A percentile compares a stretch with the other conserved stretches of the same genome.
phyloP scores from a whole-genome alignment of 1,140 invertebrate species.

The Mactra quadrangularis region DNA sequence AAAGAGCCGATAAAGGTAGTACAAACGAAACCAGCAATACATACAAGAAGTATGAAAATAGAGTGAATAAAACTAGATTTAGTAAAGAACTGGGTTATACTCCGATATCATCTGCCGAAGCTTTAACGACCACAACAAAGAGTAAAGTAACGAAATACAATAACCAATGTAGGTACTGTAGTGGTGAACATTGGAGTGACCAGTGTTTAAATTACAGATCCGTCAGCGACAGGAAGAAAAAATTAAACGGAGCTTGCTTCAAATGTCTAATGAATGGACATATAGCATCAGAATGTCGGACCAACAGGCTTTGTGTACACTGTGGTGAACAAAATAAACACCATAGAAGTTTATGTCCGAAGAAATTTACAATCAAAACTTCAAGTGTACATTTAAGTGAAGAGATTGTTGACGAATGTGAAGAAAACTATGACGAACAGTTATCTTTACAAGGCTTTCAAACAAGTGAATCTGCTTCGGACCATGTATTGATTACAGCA shows the following conservation, averaged over 20 bases:
- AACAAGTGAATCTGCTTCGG: not conserved
- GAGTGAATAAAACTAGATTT: not conserved
- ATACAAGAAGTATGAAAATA: not conserved
- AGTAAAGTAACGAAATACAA: not conserved
- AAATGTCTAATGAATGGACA: not conserved
- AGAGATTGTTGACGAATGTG: not conserved
- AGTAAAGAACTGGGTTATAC: not conserved
- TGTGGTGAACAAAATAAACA: not conserved
- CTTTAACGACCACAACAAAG: not conserved
- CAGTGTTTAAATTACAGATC: not conserved
- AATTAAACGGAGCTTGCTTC: not conserved
- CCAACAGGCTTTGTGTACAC: constrained; percentile 2
- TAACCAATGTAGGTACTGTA: not conserved
- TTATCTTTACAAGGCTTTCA: no score
- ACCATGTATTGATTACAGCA: constrained; percentile 42
- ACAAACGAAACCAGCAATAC: not conserved
- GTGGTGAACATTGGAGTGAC: not conserved
- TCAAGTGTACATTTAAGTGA: not conserved
- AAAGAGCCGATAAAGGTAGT: constrained; percentile 9
- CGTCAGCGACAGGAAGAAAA: not conserved
- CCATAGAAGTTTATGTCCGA: constrained; percentile 9
- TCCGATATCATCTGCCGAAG: not conserved
- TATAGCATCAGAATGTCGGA: not conserved
- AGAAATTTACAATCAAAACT: not conserved
- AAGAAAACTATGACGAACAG: no score